A percentile compares a stretch with the other conserved stretches of the same genome.
phyloP scores from a whole-genome alignment of 2,888 invertebrate genomes.

The Agrotis segetum region DNA sequence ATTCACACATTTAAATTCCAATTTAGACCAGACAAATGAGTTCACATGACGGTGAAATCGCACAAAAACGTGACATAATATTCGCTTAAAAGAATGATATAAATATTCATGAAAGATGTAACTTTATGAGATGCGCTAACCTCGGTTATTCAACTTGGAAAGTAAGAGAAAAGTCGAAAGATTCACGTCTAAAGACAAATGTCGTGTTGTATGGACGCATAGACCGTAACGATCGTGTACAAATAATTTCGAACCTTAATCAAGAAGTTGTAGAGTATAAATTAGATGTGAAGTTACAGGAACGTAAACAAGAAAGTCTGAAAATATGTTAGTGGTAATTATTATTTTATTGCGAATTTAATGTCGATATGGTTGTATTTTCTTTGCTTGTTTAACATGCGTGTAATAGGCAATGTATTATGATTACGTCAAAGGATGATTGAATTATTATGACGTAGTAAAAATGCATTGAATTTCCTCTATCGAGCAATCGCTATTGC shows the following conservation, averaged over 20 bases:
- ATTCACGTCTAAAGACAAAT: constrained; percentile 79
- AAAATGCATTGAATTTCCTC: neutral
- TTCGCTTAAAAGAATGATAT: constrained; percentile 54
- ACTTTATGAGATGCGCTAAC: constrained; percentile 79
- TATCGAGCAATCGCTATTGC: neutral
- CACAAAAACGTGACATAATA: constrained; percentile 58
- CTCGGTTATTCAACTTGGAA: constrained; percentile 88
- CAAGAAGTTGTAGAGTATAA: constrained; percentile 37
- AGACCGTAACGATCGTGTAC: constrained; percentile 72
- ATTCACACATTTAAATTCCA: constrained; percentile 34
- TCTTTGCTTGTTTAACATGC: constrained; percentile 35
- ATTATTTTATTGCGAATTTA: constrained; percentile 53
- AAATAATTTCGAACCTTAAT: constrained; percentile 56
- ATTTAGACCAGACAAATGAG: constrained; percentile 43
- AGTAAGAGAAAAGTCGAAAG: constrained; percentile 88
- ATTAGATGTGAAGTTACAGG: constrained; percentile 8
- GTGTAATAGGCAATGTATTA: constrained; percentile 35
- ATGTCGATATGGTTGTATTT: constrained; percentile 22
- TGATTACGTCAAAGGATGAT: neutral
- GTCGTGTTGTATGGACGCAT: constrained; percentile 76
- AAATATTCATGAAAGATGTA: constrained; percentile 72
- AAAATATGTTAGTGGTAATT: constrained; percentile 50
- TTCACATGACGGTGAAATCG: constrained; percentile 50
- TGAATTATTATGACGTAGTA: neutral
- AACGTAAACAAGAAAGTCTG: constrained; percentile 49